Conservation (phyloP, 2,888 invertebrate species). For the Silvanus unidentatus region DNA sequence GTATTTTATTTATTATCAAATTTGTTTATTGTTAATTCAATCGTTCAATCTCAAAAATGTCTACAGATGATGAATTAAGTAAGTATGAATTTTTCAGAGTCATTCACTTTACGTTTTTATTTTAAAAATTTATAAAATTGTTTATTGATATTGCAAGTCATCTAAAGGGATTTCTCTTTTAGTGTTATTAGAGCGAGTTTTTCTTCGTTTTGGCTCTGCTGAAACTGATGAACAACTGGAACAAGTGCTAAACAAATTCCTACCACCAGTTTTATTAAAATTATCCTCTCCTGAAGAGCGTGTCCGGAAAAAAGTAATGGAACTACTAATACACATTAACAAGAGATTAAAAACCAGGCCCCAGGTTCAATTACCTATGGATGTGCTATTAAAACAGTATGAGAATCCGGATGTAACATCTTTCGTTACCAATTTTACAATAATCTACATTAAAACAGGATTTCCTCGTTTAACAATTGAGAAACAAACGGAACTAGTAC, state of each 20-base stretch:
- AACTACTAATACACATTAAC: conserved; percentile 85
- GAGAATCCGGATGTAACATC: conserved; percentile 68
- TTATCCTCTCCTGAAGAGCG: conserved; percentile 80
- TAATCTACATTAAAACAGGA: conserved; percentile 90
- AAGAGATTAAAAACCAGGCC: conserved; percentile 81
- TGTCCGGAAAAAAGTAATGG: conserved; percentile 75
- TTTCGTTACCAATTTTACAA: conserved; percentile 85
- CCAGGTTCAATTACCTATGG: conserved; percentile 79
- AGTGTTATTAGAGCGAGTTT: conserved; percentile 86
- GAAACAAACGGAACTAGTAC: conserved; percentile 69
- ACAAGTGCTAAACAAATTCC: conserved; percentile 71
- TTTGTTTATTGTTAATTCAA: no score
- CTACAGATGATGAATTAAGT: no score
- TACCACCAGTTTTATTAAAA: conserved; percentile 86
- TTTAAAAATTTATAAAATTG: no score
- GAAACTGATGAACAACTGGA: conserved; percentile 87
- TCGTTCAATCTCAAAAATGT: no score
- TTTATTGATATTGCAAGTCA: no score
- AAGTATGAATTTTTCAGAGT: no score
- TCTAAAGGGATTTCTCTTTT: conserved; percentile 24
- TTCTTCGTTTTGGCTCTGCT: conserved; percentile 80
- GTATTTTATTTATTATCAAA: no score
- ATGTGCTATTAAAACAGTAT: conserved; percentile 74
- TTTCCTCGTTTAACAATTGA: conserved; percentile 73
- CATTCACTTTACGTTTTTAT: no score